A percentile compares a stretch with the other conserved stretches of the same genome.
phyloP scores from a whole-genome alignment of 2,888 invertebrate species.

The Carterocephalus palaemon region DNA sequence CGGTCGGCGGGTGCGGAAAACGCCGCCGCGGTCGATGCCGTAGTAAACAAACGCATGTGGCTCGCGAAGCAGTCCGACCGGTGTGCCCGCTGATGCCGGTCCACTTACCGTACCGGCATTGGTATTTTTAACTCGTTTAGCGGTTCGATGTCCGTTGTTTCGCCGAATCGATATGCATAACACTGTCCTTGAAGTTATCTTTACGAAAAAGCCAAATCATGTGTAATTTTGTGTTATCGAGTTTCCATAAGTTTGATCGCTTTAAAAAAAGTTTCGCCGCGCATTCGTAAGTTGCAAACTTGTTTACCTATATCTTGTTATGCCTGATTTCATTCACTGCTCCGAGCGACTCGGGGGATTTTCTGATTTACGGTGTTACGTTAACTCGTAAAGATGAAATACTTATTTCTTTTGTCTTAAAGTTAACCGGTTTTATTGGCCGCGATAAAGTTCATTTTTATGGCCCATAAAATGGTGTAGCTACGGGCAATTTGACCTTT shows the following conservation, averaged over 20 bases:
- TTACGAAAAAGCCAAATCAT: slow-evolving; percentile 52
- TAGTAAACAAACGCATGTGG: slow-evolving; percentile 79
- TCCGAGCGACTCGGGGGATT: slow-evolving; percentile 42
- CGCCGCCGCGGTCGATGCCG: slow-evolving; percentile 52
- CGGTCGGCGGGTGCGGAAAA: slow-evolving; percentile 33
- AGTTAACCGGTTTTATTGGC: slow-evolving; percentile 47
- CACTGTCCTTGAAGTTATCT: slow-evolving; percentile 62
- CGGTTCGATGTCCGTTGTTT: slow-evolving; percentile 76
- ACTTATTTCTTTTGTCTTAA: slow-evolving; percentile 36
- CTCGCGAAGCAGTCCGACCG: slow-evolving; percentile 67
- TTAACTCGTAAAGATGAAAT: slow-evolving; percentile 42
- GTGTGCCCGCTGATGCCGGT: slow-evolving; percentile 74
- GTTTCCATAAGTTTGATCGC: slow-evolving; percentile 43
- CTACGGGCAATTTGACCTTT: slow-evolving; percentile 61
- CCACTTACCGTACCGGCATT: slow-evolving; percentile 59
- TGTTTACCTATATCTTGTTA: slow-evolving; percentile 47
- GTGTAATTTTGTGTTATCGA: slow-evolving; percentile 45
- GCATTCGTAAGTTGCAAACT: slow-evolving; percentile 60
- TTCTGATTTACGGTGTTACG: slow-evolving; percentile 44
- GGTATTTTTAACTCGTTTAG: slow-evolving; percentile 77
- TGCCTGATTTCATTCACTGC: slow-evolving; percentile 41
- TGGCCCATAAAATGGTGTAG: slow-evolving; percentile 52
- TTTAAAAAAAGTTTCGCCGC: slow-evolving; percentile 39
- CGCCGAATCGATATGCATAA: slow-evolving; percentile 75
- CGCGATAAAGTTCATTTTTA: slow-evolving; percentile 57